Evolutionary conservation across 2,797 vertebrate species (phyloP).

Genomic region (Tangara arthus): DNA sequence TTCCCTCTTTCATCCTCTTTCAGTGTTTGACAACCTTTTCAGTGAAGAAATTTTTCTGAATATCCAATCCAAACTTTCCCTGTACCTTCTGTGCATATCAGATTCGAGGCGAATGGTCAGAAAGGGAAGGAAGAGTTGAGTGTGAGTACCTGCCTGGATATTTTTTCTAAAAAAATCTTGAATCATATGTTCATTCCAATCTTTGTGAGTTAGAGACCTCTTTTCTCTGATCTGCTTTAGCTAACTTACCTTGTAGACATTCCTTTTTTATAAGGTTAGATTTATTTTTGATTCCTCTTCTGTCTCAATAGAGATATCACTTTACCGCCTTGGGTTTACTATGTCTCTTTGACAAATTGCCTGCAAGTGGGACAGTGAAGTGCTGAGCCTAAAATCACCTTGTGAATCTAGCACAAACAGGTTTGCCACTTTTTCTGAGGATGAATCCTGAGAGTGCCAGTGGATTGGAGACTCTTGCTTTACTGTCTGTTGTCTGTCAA

Average conservation of each 20-base stretch:
- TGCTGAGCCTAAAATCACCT: not conserved
- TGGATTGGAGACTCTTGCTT: not conserved
- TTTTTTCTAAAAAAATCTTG: not conserved
- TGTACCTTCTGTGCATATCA: not conserved
- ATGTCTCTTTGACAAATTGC: not conserved
- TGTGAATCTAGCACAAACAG: not conserved
- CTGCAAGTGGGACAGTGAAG: not conserved
- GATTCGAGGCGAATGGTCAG: not conserved
- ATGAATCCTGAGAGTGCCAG: not conserved
- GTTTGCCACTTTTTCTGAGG: not conserved
- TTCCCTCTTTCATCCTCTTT: not conserved
- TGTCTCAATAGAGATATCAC: not conserved
- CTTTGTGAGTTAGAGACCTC: not conserved
- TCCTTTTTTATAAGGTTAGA: not conserved
- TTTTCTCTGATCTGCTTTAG: not conserved
- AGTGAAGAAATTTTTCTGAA: not conserved
- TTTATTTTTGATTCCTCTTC: not conserved
- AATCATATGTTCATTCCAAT: not conserved
- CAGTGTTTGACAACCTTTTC: not conserved
- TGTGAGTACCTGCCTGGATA: fast-evolving
- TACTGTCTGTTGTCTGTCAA: not conserved
- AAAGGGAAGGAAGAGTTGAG: not conserved
- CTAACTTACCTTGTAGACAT: not conserved
- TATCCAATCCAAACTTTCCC: not conserved
- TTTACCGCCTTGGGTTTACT: not conserved